phyloP scores from a whole-genome alignment of 2,888 invertebrate genomes.

The Tipula unca region DNA sequence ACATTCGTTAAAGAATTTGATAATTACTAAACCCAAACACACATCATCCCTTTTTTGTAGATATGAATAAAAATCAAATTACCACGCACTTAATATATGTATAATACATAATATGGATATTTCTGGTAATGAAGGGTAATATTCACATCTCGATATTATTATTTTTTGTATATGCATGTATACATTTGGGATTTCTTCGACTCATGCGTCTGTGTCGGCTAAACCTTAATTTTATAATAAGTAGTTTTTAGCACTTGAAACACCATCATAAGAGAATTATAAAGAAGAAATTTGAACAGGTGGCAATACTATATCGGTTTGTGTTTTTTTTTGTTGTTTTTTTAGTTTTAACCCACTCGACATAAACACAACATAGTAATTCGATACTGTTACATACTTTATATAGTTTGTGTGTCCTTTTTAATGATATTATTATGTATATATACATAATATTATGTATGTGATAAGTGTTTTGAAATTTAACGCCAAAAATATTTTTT shows the following conservation, averaged over 20 bases:
- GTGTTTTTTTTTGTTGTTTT: neutral
- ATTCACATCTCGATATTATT: neutral
- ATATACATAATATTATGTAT: neutral
- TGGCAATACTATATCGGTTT: neutral
- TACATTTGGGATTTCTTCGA: neutral
- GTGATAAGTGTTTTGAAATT: neutral
- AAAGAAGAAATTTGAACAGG: neutral
- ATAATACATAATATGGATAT: neutral
- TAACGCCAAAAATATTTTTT: conserved; percentile 14
- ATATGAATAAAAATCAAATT: neutral
- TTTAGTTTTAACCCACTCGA: conserved; percentile 14
- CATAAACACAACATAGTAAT: neutral
- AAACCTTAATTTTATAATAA: neutral
- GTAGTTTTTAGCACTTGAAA: neutral
- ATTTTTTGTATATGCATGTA: neutral
- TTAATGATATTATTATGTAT: conserved; percentile 14
- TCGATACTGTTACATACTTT: neutral
- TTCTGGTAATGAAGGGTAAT: conserved; percentile 8
- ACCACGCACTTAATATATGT: neutral
- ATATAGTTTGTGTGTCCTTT: conserved; percentile 3
- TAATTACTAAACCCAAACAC: neutral
- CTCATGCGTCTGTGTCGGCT: neutral
- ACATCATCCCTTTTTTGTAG: neutral
- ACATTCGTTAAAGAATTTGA: neutral
- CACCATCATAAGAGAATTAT: neutral